phyloP scores from a whole-genome alignment of 2,888 invertebrate species.

The Clepsis dumicolana region DNA sequence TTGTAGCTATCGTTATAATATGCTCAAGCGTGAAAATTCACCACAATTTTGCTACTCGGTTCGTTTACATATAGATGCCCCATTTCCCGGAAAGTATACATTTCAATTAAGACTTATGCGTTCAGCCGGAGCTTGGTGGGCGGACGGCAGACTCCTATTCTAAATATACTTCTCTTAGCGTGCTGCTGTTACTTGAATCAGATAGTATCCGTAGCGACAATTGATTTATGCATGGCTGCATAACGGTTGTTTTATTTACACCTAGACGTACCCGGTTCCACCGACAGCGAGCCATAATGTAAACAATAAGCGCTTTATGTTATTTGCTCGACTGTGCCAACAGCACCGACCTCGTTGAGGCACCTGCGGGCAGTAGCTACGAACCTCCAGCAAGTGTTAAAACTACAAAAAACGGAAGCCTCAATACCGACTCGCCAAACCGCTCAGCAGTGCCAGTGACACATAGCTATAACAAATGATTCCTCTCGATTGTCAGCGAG shows the following conservation, averaged over 20 bases:
- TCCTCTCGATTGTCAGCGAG: constrained; percentile 59
- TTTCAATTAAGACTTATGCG: constrained; percentile 1
- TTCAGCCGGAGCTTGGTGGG: neutral
- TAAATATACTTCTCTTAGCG: constrained; percentile 1
- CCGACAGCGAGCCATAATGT: constrained; percentile 60
- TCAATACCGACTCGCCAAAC: constrained; percentile 52
- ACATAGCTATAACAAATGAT: constrained; percentile 61
- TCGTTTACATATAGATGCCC: neutral
- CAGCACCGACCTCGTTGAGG: constrained; percentile 71
- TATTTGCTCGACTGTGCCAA: constrained; percentile 71
- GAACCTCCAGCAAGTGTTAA: constrained; percentile 48
- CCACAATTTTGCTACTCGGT: no score
- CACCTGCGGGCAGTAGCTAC: constrained; percentile 57
- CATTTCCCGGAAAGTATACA: neutral
- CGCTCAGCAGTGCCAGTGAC: constrained; percentile 51
- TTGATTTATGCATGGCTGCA: neutral
- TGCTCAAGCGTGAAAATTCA: no score
- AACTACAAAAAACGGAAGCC: constrained; percentile 56
- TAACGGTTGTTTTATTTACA: constrained; percentile 1
- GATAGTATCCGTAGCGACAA: neutral
- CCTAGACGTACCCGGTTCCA: constrained; percentile 1
- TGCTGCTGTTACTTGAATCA: neutral
- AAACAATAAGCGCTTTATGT: constrained; percentile 64
- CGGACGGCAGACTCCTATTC: neutral
- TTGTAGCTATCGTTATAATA: no score